These are phyloP conservation scores for Acleris sparsana DNA, from an alignment of 2,888 invertebrate species.

Conservation along the genomic window DNA sequence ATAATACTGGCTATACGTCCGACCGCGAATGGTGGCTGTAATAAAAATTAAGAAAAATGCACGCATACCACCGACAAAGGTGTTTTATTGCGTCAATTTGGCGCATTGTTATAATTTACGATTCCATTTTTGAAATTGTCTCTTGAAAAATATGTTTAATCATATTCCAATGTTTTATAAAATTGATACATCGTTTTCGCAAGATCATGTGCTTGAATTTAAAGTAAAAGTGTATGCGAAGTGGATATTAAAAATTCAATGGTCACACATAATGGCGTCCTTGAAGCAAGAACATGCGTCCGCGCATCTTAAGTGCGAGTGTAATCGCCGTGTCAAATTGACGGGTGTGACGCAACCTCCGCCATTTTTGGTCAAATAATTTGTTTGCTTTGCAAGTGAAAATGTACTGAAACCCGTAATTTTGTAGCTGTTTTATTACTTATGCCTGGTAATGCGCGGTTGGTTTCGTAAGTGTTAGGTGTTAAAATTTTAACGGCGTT, in stretches of 20 bases:
- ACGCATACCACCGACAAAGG: conserved; percentile 40
- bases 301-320: conserved; percentile 43
- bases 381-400: conserved; percentile 52
- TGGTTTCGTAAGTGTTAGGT: conserved; percentile 10
- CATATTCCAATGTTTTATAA: too few species aligned
- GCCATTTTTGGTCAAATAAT: conserved; percentile 54
- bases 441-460: conserved; percentile 10
- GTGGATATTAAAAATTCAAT: conserved; percentile 30
- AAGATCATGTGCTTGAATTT: conserved; percentile 15
- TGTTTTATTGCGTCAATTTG: conserved; percentile 45
- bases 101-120: conserved; percentile 44
- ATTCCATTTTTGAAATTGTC: conserved; percentile 23
- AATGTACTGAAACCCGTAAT: conserved; percentile 36
- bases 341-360: conserved; percentile 47
- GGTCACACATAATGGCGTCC: conserved; percentile 33
- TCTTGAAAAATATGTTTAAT: background rate
- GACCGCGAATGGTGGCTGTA: conserved; percentile 51
- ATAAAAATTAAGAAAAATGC: conserved; percentile 59
- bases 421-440: conserved; percentile 30
- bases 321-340: conserved; percentile 61
- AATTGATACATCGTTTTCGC: background rate
- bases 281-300: conserved; percentile 20
- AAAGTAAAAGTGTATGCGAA: conserved; percentile 35
- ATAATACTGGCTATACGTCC: conserved; percentile 56
- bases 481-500: conserved; percentile 3